Evolutionary conservation across 2,888 invertebrate species (phyloP), one percentile per base, ranked within the genome.

Genomic region (Drosophila eohydei): DNA sequence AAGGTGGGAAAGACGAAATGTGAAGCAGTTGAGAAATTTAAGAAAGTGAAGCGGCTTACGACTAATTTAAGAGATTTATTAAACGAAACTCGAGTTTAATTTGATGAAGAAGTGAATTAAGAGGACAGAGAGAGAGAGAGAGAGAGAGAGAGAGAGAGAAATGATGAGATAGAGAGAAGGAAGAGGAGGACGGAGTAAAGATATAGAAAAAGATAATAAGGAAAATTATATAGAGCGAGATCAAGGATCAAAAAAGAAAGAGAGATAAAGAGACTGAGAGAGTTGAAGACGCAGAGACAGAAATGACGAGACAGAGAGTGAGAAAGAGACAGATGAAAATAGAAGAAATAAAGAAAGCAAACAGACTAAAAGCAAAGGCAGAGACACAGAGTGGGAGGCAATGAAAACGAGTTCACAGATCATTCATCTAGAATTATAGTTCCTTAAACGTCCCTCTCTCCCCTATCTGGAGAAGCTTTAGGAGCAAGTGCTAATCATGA

Each of bases 11-110:
- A 16, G 48, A 16, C 11, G 3, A 34, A 34, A 50, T 34, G 16
- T 34, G 50, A 50, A 50, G 50, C 21, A 21, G 50, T 21, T 50
- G 32, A 16, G 16, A 50, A 50, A 34, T 52, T 38, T 52, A 38
- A 52, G 26, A 36, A 36, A 32, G n/a, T 3, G n/a, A 11, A 54
- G 4, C 11, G 16, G 28, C 12, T 55, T 12, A 30, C 28, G 30
- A 30, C n/a, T 6, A 28, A 28, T 11, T n/a, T n/a, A n/a, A 38
- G 6, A 54, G 52, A 38, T n/a, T 50, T 50, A 50, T 21, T 50
- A 21, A 12, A 7, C 32, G 4, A 21, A 34, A 50, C 16, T 16
- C 50, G 3, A 16, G 16, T 3, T 50, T 16, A 16, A 50, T 16
- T 32, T 50, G 32, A 32, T n/a, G 4, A 46, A 8, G 14, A 46